Percentiles rank a stretch among this genome's conserved stretches.
These are phyloP conservation scores for Amphimallon solstitiale DNA, from an alignment of 2,888 invertebrate species.

Conservation along the genomic window DNA sequence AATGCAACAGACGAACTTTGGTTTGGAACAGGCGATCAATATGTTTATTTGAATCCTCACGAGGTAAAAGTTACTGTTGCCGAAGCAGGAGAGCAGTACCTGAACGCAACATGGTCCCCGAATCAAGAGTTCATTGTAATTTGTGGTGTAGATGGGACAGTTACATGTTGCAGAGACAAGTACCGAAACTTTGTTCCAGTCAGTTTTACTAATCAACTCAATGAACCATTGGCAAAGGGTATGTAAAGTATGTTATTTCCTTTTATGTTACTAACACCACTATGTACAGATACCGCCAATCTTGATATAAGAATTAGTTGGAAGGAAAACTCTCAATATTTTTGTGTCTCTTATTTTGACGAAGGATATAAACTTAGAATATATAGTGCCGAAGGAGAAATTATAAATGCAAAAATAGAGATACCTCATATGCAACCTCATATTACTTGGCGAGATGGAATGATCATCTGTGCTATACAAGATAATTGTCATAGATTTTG, in stretches of 20 bases:
- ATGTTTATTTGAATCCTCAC: neutral
- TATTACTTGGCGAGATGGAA: slow-evolving; percentile 25
- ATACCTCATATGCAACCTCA: neutral
- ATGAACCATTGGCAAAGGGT: neutral
- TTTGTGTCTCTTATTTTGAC: slow-evolving; percentile 4
- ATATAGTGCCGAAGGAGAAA: slow-evolving; percentile 1
- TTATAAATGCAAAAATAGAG: neutral
- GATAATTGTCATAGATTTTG: slow-evolving; percentile 9
- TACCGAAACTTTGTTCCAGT: neutral
- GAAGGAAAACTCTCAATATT: slow-evolving; percentile 6
- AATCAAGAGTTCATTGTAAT: slow-evolving; percentile 15
- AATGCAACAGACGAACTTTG: slow-evolving; percentile 11
- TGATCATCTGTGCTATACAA: slow-evolving; percentile 16
- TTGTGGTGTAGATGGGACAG: neutral
- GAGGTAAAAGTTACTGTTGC: neutral
- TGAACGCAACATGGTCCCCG: slow-evolving; percentile 22
- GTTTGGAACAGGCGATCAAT: slow-evolving; percentile 23
- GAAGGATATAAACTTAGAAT: neutral
- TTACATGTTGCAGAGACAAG: slow-evolving; percentile 13
- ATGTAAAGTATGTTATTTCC: neutral
- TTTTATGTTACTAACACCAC: neutral
- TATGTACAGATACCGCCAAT: neutral
- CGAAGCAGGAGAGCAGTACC: neutral
- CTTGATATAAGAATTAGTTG: neutral
- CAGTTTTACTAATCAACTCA: neutral